phyloP scores from a whole-genome alignment of 1,140 invertebrate species.

The Antheraea mylitta region DNA sequence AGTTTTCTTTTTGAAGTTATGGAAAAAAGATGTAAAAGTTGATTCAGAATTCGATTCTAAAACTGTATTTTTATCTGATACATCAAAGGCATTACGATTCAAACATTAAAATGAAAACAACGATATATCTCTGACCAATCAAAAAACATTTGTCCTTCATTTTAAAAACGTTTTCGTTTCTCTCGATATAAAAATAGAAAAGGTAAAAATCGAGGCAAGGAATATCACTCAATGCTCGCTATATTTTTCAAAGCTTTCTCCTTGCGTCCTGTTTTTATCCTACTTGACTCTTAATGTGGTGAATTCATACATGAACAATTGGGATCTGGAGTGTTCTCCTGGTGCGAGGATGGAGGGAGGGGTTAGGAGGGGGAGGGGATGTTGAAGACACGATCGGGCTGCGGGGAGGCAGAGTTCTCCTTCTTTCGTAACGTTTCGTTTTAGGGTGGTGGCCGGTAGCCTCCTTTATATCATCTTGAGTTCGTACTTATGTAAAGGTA shows the following conservation, averaged over 20 bases:
- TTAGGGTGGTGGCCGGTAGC: constrained; percentile 16
- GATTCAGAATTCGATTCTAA: too few relatives aligned
- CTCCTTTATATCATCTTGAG: constrained; percentile 20
- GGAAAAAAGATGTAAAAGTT: too few relatives aligned
- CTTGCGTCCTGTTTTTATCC: constrained; percentile 76
- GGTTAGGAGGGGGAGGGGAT: constrained; percentile 18
- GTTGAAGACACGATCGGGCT: constrained; percentile 8
- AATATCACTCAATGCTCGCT: constrained; percentile 67
- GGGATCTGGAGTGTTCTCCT: constrained; percentile 58
- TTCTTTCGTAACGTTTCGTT: constrained; percentile 49
- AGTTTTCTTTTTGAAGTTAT: too few relatives aligned
- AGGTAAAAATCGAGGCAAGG: constrained; percentile 47
- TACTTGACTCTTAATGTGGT: constrained; percentile 80
- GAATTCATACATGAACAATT: constrained; percentile 80
- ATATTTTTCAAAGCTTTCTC: constrained; percentile 77
- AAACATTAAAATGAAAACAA: neutral
- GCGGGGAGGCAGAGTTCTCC: constrained; percentile 26
- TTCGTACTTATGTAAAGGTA: constrained; percentile 4
- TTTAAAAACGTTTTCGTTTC: constrained; percentile 16
- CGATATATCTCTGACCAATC: neutral
- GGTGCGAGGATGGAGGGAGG: constrained; percentile 21
- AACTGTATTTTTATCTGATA: neutral
- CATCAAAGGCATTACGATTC: neutral
- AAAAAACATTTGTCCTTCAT: constrained; percentile 22
- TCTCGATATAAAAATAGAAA: constrained; percentile 36